phyloP scores from a whole-genome alignment of 2,888 invertebrate species.

The Halictus ligatus region DNA sequence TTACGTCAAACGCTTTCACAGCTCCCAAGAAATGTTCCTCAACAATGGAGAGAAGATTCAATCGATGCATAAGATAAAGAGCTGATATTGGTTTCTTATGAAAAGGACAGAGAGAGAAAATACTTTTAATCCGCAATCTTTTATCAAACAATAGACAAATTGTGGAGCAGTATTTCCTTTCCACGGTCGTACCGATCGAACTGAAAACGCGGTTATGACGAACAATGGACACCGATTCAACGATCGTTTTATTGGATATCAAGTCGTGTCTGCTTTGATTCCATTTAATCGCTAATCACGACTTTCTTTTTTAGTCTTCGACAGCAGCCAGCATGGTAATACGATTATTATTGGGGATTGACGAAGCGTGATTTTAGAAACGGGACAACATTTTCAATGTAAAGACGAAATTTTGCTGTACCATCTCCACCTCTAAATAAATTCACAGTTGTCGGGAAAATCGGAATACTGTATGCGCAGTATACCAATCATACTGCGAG shows the following conservation, averaged over 20 bases:
- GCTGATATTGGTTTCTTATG: background rate
- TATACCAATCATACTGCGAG: slow-evolving; percentile 44
- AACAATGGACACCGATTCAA: background rate
- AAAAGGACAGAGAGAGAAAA: background rate
- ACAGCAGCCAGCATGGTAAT: background rate
- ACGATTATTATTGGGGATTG: slow-evolving; percentile 3
- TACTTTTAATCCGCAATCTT: background rate
- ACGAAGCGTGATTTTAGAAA: background rate
- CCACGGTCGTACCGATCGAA: background rate
- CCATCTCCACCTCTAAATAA: background rate
- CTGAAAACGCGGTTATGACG: background rate
- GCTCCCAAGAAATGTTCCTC: background rate
- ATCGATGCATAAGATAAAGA: background rate
- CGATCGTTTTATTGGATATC: slow-evolving; percentile 16
- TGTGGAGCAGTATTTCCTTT: background rate
- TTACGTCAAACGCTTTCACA: background rate
- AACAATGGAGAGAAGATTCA: background rate
- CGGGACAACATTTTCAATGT: background rate
- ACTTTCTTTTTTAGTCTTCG: background rate
- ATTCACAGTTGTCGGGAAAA: background rate
- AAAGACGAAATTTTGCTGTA: background rate
- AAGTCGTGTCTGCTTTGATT: slow-evolving; percentile 2
- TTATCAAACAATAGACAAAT: background rate
- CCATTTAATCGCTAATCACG: slow-evolving; percentile 13
- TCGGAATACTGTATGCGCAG: background rate